Conservation (phyloP, 2,888 invertebrate genomes). For the Beris morrisii region DNA sequence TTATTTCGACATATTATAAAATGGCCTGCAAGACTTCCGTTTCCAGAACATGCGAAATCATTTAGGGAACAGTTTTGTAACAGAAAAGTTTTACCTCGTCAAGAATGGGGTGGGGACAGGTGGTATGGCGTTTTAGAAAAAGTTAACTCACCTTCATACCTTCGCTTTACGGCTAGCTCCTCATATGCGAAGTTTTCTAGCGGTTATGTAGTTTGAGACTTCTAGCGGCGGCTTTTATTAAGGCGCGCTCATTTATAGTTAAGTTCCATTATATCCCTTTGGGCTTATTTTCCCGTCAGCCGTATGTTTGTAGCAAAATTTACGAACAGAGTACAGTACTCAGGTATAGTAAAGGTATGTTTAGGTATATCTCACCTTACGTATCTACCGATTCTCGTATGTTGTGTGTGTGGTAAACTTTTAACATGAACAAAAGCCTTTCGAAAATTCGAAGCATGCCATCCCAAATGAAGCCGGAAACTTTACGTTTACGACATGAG, state of each 20-base stretch:
- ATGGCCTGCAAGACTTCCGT: constrained; percentile 30
- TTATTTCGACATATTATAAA: constrained; percentile 17
- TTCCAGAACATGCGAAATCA: constrained; percentile 32
- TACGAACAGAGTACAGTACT: not conserved
- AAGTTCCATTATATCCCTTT: constrained; percentile 23
- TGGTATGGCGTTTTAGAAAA: not conserved
- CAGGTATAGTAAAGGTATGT: not conserved
- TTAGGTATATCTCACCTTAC: not conserved
- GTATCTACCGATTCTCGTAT: not conserved
- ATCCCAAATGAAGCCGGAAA: constrained; percentile 19
- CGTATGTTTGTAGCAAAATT: constrained; percentile 21
- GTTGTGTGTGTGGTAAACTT: constrained; percentile 12
- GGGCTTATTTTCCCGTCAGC: constrained; percentile 28
- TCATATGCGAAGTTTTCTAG: constrained; percentile 15
- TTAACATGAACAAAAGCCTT: constrained; percentile 23
- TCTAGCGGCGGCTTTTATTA: constrained; percentile 26
- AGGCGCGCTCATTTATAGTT: constrained; percentile 24
- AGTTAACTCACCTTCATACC: not conserved
- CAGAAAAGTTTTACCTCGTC: constrained; percentile 28
- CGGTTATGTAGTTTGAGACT: constrained; percentile 21
- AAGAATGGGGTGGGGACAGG: not conserved
- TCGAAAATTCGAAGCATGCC: constrained; percentile 11
- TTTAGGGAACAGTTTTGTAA: constrained; percentile 30
- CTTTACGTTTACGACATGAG: constrained; percentile 12
- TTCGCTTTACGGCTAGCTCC: not conserved